Conservation (phyloP, 2,888 invertebrate genomes). For the Troglohyphantes excavatus region DNA sequence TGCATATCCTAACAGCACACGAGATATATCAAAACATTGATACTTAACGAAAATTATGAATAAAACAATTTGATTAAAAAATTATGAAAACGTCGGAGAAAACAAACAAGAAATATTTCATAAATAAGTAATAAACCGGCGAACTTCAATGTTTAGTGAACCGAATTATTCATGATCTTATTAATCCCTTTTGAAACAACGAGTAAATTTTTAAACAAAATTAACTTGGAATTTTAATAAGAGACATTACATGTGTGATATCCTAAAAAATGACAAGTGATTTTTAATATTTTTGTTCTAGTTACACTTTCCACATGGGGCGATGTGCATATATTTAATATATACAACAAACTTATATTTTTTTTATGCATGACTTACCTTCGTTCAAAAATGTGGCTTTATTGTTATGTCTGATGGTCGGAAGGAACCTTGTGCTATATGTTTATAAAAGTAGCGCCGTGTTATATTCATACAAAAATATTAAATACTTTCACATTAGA, state of each 20-base stretch:
- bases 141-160: neutral
- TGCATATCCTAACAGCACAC: too few relatives aligned
- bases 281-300: neutral
- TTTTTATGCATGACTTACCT: constrained; percentile 20
- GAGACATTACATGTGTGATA: neutral
- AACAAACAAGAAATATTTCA: neutral
- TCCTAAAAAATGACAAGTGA: constrained; percentile 1
- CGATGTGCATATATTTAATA: constrained; percentile 14
- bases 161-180: neutral
- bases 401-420: neutral
- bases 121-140: constrained; percentile 18
- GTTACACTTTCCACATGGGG: constrained; percentile 51
- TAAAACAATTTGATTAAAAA: neutral
- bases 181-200: neutral
- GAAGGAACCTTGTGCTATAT: constrained; percentile 12
- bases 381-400: neutral
- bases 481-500: constrained; percentile 64
- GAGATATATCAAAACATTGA: neutral
- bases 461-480: constrained; percentile 45
- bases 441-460: neutral
- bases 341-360: constrained; percentile 9
- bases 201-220: neutral
- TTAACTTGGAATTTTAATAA: constrained; percentile 3
- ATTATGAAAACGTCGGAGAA: neutral
- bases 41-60: too few relatives aligned